Evolutionary conservation across 2,888 invertebrate genomes (phyloP), one percentile per base, ranked within the genome.

Genomic region (Pristionchus japonicus): DNA sequence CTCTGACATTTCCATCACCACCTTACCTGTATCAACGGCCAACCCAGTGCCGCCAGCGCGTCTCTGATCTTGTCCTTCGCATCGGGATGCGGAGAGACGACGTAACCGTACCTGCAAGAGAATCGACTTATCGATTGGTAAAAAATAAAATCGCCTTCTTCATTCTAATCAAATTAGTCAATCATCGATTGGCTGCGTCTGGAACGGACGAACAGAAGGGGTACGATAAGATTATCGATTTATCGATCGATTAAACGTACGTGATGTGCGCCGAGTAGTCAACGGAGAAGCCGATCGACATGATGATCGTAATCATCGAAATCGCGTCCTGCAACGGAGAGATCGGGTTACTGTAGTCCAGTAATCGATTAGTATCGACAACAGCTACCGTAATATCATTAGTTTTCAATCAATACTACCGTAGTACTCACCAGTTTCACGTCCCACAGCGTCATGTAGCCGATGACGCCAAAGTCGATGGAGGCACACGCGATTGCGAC

Each of bases 251-350:
- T n/a, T n/a, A n/a, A n/a, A n/a, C n/a, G n/a, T n/a, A 93, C 23
- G 93, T 92, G 77, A 93, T 92, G 88, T 93, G 93, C 3, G 98
- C 98, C 0, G 97, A 97, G 95, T 97, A 98, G 94, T 98, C 98
- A 0, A 98, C 97, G 9, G 97, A 97, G 95, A 98, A 98, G 86
- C 98, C 98, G 89, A 98, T 97, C 95, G 98, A 98, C 98, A 98
- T 98, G 92, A 98, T 98, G 87, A 98, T 96, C 0, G 92, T 93
- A 49, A 93, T 93, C 93, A 93, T 93, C 1, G 98, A 97, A 93
- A 98, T 98, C 0, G 93, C 92, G 89, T 93, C 93, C 91, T 91
- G 85, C 97, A 96, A 43, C n/a, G 80, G 70, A 86, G 70, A 23
- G 4, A 27, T 6, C 1, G 20, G 85, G 34, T 61, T 64, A 43